Evolutionary conservation across 2,113 vertebrate species (phyloP).

Genomic region (Rhadina sibilatrix): DNA sequence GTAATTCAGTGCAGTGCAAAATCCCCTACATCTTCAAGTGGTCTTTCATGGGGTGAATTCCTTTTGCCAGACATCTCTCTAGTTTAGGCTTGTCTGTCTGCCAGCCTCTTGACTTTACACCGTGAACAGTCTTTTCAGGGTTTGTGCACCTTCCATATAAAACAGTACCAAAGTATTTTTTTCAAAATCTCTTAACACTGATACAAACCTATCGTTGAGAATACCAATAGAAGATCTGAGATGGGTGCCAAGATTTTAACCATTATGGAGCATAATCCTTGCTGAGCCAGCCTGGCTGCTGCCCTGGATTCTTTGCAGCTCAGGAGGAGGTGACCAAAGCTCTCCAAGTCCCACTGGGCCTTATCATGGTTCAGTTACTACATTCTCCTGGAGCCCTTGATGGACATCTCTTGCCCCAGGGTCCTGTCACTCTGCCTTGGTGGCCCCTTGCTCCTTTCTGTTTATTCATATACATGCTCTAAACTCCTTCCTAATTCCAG

Average conservation of each 20-base stretch:
- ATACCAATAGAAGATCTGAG: background rate
- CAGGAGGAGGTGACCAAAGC: background rate
- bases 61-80: background rate
- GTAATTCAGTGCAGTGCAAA: background rate
- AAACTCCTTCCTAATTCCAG: background rate
- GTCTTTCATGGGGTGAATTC: background rate
- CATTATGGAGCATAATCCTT: background rate
- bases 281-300: background rate
- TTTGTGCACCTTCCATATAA: background rate
- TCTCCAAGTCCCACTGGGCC: background rate
- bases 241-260: background rate
- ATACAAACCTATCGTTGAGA: background rate
- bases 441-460: background rate
- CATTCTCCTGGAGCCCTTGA: rapidly evolving
- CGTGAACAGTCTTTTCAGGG: background rate
- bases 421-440: background rate
- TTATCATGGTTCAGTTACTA: background rate
- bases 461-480: background rate
- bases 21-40: constrained; percentile 10
- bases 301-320: background rate
- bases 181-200: background rate
- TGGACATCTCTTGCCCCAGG: background rate
- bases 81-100: background rate
- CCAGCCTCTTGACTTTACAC: background rate
- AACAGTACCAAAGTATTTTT: background rate